A percentile compares a stretch with the other conserved stretches of the same genome.
Evolutionary conservation across 2,888 invertebrate species (phyloP).

Genomic region (Oscheius onirici): DNA sequence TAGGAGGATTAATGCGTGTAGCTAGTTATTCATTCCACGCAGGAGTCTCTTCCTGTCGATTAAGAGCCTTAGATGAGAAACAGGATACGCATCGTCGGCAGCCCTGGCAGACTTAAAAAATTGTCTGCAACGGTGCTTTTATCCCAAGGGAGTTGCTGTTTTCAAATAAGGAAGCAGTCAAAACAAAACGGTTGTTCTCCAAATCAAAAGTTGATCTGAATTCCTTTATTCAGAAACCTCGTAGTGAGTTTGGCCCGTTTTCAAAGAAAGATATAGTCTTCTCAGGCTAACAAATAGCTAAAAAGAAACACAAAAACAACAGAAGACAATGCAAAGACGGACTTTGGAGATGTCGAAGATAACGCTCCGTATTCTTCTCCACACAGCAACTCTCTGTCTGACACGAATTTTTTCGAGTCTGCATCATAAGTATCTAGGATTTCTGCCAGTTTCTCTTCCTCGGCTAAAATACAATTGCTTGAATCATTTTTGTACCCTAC

Average conservation of each 20-base stretch:
- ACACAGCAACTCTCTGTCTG: neutral
- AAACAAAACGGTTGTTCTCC: too few relatives aligned
- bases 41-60: conserved; percentile 32
- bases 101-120: neutral
- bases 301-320: neutral
- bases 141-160: neutral
- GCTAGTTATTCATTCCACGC: conserved; percentile 34
- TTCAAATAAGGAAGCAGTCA: neutral
- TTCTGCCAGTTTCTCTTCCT: conserved; percentile 42
- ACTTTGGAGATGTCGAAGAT: neutral
- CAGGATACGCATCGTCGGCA: conserved; percentile 17
- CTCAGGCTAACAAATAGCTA: conserved; percentile 1
- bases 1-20: conserved; percentile 31
- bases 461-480: conserved; percentile 34
- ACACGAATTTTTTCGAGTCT: conserved; percentile 39
- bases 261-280: neutral
- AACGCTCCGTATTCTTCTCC: conserved; percentile 9
- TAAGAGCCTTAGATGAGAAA: conserved; percentile 16
- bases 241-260: conserved; percentile 22
- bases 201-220: conserved; percentile 1
- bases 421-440: conserved; percentile 42
- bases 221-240: conserved; percentile 28
- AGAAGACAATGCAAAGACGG: neutral
- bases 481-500: conserved; percentile 19
- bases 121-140: neutral